A percentile compares a stretch with the other conserved stretches of the same genome.
These are phyloP conservation scores for Camptogramma bilineatum DNA, from an alignment of 2,888 invertebrate species.

Conservation along the genomic window DNA sequence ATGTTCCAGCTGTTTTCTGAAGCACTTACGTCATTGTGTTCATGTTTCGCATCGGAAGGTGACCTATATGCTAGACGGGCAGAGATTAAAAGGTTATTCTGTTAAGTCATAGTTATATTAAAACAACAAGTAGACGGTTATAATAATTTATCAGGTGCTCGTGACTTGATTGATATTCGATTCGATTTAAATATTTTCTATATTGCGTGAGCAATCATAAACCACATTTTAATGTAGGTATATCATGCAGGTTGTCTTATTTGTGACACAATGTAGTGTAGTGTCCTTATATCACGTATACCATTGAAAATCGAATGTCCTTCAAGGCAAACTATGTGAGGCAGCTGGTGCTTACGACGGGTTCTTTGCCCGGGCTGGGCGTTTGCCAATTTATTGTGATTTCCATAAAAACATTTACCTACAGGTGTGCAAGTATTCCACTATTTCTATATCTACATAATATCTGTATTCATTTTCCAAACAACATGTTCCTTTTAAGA, in stretches of 20 bases:
- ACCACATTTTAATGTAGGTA: constrained; percentile 25
- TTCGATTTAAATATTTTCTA: constrained; percentile 31
- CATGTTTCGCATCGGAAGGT: constrained; percentile 29
- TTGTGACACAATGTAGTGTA: constrained; percentile 17
- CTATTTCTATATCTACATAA: constrained; percentile 2
- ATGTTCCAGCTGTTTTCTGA: constrained; percentile 29
- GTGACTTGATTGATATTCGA: constrained; percentile 37
- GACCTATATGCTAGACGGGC: constrained; percentile 29
- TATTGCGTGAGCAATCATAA: constrained; percentile 21
- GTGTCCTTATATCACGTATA: constrained; percentile 18
- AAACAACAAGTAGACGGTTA: constrained; percentile 21
- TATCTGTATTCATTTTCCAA: neutral
- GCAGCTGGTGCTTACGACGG: constrained; percentile 24
- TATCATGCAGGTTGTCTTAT: constrained; percentile 20
- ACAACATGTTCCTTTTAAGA: constrained; percentile 3
- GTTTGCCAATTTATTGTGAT: constrained; percentile 25
- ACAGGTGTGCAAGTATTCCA: constrained; percentile 14
- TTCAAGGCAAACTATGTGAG: constrained; percentile 23
- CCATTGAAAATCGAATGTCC: constrained; percentile 19
- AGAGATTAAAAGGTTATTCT: constrained; percentile 26
- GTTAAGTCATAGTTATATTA: constrained; percentile 32
- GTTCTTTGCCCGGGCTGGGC: constrained; percentile 20
- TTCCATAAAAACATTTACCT: constrained; percentile 27
- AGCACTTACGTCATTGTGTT: constrained; percentile 33
- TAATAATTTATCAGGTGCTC: constrained; percentile 31